Evolutionary conservation across 2,797 vertebrate species (phyloP), one percentile per base, ranked within the genome.

Genomic region (Heterohyrax brucei): DNA sequence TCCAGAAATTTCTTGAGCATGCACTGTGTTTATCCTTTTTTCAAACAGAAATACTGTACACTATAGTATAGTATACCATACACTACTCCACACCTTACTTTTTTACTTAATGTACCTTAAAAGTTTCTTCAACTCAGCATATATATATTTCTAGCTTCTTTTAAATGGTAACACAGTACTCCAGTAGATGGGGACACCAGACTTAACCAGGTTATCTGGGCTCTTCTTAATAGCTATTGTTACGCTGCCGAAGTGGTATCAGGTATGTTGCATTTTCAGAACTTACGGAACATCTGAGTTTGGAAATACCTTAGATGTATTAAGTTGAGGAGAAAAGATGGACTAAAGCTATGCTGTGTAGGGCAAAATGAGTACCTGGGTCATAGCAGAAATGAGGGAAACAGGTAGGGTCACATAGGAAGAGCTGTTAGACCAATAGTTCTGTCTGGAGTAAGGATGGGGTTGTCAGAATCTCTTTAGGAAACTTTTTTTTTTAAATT

Each of bases 111-210:
- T 87, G 6, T 86, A 24, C 62, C 24, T 91, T 48, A 46, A 59
- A 62, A 44, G 4, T 93, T 93, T 33, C 86, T 94, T 79, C n/a
- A 77, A 81, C 68, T 77, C 26, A 92, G 46, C 61, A 28, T 89
- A 26, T 86, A 39, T 28, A 46, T 28, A 24, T 93, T 90, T 93
- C 72, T 66, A 30, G 28, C 48, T 91, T 39, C 56, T 84, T 93
- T 93, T 78, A 87, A 89, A 79, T 84, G 79, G 33, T 22, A 62
- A 22, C 22, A 33, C 5, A 46, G 33, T 83, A 79, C 73, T 75
- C 56, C 56, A 46, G 0, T 75, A 88, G 50, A 26, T 87, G 16
- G 26, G 33, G 33, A 12, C 62, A 50, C 70, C 68, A 73, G 39
- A 53, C 24, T 94, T 95, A 83, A 50, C 48, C 39, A 75, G 26